Evolutionary conservation across 1,140 invertebrate species (phyloP).

Genomic region (Cephus cinctus): DNA sequence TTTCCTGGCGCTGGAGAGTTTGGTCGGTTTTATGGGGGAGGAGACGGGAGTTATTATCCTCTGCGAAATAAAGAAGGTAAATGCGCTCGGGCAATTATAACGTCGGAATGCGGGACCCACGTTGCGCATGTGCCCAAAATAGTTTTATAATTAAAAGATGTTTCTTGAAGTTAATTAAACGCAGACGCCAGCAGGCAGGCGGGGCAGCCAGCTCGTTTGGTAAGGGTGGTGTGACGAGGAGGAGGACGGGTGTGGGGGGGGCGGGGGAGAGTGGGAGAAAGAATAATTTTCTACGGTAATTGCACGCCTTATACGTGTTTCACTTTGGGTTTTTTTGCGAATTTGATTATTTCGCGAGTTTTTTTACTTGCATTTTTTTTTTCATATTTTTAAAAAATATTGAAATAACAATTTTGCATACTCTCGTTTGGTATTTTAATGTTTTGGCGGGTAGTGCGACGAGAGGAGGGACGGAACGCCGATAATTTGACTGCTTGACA

Average conservation of each 20-base stretch:
- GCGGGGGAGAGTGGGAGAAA: slow-evolving; percentile 20
- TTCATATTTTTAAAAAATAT: too few species aligned
- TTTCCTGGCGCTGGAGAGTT: too few species aligned
- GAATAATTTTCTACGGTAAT: slow-evolving; percentile 44
- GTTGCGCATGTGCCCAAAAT: slow-evolving; percentile 15
- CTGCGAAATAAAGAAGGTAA: slow-evolving; percentile 4
- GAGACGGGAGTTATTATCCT: too few species aligned
- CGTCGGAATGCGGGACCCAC: slow-evolving; percentile 19
- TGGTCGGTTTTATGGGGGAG: too few species aligned
- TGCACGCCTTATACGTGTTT: slow-evolving; percentile 20
- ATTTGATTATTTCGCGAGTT: too few species aligned
- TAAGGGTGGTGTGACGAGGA: not conserved
- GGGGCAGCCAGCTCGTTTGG: slow-evolving; percentile 6
- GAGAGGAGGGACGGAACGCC: too few species aligned
- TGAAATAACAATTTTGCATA: too few species aligned
- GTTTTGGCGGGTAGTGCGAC: too few species aligned
- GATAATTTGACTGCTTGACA: too few species aligned
- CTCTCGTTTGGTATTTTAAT: too few species aligned
- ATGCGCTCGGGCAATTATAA: slow-evolving; percentile 23
- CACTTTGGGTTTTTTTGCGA: too few species aligned
- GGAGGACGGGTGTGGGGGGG: slow-evolving; percentile 8
- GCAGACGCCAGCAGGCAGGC: not conserved
- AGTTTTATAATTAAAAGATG: slow-evolving; percentile 37
- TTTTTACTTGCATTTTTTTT: too few species aligned
- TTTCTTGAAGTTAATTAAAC: slow-evolving; percentile 46